Base-by-base conservation (phyloP, 2,888 invertebrate genomes). In the Unio delphinus region DNA sequence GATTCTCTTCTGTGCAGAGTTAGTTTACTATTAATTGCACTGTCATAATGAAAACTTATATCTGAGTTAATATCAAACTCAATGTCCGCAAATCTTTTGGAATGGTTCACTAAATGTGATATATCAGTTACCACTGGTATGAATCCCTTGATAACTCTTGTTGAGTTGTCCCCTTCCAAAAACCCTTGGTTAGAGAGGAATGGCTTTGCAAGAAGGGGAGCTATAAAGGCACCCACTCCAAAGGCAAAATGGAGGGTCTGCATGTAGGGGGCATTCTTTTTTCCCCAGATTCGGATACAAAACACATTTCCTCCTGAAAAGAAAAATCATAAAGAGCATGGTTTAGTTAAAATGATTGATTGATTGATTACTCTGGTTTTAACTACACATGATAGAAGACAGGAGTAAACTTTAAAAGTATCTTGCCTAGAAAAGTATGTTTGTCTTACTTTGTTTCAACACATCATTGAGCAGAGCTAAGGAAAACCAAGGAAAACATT, bases 201-300 rank as follows among this genome's bases (percentile, higher is more conserved):
- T 23, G 91, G 90, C 60, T 86, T 87, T 8, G 90, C 90, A 28
- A 91, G 74, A 4, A 91, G 81, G 11, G 91, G 91, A 8, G 91
- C 90, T 55, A 91, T 79, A 72, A 91, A 90, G 0, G 90, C 90
- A 23, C 91, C 91, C 26, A 91, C 76, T 17, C 90, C 91, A 81
- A 91, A 91, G 26, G 89, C 86, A 78, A 91, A 91, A 78, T 91
- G 91, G 54, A 91, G 78, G 5, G 89, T 87, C 81, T 91, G 91
- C 84, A 91, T 88, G 77, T 89, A 91, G 4, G 90, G 90, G 0
- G 87, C 89, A 79, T 88, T 90, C 71, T 81, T 82, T 65, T 81
- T 80, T 17, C 87, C 87, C 89, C 89, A 89, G n/a, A 87, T 82
- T 57, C 82, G 71, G 55, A 91, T 80, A 79, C 90, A 90, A 72